These are phyloP conservation scores for Esox masquinongy DNA, from an alignment of 2,797 vertebrate species.

Conservation along the genomic window DNA sequence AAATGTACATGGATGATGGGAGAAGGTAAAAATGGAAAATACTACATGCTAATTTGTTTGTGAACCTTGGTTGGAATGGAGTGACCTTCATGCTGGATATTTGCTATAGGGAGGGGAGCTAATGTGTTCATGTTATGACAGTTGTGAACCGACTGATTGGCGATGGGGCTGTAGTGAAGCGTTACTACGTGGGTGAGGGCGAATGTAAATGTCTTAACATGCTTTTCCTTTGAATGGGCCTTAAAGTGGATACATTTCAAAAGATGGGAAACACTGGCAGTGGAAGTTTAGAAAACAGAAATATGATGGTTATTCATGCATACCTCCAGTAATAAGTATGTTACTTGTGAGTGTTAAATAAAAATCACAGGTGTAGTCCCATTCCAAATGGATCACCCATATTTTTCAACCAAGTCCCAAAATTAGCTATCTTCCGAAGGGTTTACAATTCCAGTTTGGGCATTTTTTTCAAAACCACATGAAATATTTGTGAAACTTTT, in stretches of 20 bases:
- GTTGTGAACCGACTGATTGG: neutral
- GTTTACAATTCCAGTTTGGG: neutral
- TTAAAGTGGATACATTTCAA: constrained; percentile 1
- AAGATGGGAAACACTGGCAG: neutral
- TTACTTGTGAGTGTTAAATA: neutral
- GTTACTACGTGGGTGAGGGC: neutral
- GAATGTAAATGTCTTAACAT: neutral
- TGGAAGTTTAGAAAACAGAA: neutral
- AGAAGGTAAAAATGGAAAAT: neutral
- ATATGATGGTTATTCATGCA: neutral
- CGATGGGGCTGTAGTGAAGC: neutral
- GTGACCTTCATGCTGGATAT: no score
- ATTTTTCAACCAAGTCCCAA: neutral
- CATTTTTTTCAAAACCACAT: neutral
- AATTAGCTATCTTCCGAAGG: neutral
- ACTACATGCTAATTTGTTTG: neutral
- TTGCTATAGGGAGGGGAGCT: neutral
- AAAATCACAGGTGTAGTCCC: neutral
- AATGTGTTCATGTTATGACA: neutral
- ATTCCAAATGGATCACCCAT: neutral
- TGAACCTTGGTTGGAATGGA: no score
- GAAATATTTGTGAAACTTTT: neutral
- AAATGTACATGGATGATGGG: neutral
- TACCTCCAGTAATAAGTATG: neutral
- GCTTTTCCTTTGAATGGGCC: neutral